Evolutionary conservation across 2,888 invertebrate genomes (phyloP).

Genomic region (Nomada ferruginata): DNA sequence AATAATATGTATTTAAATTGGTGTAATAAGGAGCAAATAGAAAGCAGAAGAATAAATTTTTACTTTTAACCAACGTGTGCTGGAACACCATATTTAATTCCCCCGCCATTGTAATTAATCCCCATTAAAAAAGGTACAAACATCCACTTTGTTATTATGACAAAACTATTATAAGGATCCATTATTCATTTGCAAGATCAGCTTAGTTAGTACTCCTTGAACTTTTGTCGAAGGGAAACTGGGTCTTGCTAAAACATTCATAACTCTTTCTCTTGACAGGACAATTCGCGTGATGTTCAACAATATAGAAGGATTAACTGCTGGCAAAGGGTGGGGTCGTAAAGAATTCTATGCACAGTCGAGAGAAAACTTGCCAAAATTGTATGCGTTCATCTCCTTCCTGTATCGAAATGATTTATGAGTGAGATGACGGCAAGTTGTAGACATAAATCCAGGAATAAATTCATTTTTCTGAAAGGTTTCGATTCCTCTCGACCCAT

Average conservation of each 20-base stretch:
- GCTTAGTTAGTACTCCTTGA: background rate
- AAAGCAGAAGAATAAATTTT: background rate
- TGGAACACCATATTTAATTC: too few species aligned
- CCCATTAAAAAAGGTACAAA: too few species aligned
- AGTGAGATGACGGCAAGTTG: conserved; percentile 72
- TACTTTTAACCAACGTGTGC: too few species aligned
- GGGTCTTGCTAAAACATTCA: background rate
- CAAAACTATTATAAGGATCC: background rate
- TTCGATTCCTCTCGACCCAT: conserved; percentile 68
- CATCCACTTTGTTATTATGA: background rate
- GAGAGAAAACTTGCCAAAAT: conserved; percentile 49
- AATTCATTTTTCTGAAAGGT: conserved; percentile 82
- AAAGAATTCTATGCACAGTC: conserved; percentile 30
- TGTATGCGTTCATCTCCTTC: conserved; percentile 43
- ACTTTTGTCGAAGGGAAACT: background rate
- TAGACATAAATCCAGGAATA: conserved; percentile 77
- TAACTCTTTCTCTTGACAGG: conserved; percentile 19
- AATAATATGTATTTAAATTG: too few species aligned
- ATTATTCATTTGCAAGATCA: background rate
- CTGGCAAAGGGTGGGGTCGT: conserved; percentile 24
- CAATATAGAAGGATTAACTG: conserved; percentile 45
- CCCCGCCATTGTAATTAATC: too few species aligned
- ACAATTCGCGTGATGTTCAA: conserved; percentile 18
- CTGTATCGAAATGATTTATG: conserved; percentile 76
- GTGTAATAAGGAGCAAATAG: too few species aligned